These are phyloP conservation scores for Athetis lepigone DNA, from an alignment of 2,888 invertebrate species.

Conservation along the genomic window DNA sequence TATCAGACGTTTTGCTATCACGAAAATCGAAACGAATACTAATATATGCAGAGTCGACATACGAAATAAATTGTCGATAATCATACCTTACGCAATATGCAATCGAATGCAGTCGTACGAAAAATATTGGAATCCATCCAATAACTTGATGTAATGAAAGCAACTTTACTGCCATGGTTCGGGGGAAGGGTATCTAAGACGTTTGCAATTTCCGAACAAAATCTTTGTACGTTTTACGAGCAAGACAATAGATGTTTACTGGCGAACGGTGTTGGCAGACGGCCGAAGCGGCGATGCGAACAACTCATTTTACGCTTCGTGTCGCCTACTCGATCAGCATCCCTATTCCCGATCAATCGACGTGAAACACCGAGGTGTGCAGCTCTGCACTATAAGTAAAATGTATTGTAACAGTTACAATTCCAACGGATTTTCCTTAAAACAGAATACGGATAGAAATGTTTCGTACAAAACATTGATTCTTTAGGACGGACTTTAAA, in stretches of 20 bases:
- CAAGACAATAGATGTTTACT: conserved; percentile 85
- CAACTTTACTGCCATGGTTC: conserved; percentile 80
- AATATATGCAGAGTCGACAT: conserved; percentile 59
- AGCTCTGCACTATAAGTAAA: conserved; percentile 67
- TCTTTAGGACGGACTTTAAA: conserved; percentile 63
- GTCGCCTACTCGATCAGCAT: conserved; percentile 79
- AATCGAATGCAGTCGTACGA: conserved; percentile 83
- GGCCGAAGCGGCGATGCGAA: conserved; percentile 84
- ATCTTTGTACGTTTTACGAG: conserved; percentile 84
- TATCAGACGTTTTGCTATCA: conserved; percentile 26
- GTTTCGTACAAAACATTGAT: conserved; percentile 62
- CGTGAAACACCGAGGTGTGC: conserved; percentile 68
- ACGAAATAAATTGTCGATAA: conserved; percentile 75
- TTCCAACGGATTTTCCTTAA: conserved; percentile 61
- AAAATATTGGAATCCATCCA: conserved; percentile 88
- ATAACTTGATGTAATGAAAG: conserved; percentile 88
- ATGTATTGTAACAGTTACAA: conserved; percentile 62
- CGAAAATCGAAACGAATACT: conserved; percentile 36
- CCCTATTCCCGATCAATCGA: conserved; percentile 79
- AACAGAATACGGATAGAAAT: conserved; percentile 64
- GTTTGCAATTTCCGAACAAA: conserved; percentile 86
- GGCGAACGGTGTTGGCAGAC: conserved; percentile 80
- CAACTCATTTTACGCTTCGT: conserved; percentile 88
- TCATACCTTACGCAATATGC: conserved; percentile 79
- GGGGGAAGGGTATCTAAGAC: conserved; percentile 75